Conservation (phyloP, 2,113 vertebrate genomes). For the Prochilodus magdalenae region DNA sequence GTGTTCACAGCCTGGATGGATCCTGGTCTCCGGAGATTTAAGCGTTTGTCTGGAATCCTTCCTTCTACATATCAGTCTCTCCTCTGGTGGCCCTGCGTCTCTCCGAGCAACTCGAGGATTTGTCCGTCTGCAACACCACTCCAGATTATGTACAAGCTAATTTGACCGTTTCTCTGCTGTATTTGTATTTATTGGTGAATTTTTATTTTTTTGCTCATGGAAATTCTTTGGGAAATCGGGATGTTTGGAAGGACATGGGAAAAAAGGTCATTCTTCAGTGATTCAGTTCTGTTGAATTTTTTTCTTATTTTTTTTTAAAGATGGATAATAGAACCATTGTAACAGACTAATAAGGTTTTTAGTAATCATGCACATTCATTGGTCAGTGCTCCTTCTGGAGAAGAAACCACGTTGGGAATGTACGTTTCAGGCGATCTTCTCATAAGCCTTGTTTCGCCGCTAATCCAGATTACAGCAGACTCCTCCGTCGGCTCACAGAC, state of each 20-base stretch:
- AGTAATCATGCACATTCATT: constrained; percentile 67
- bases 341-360: constrained; percentile 64
- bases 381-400: constrained; percentile 54
- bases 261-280: constrained; percentile 64
- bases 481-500: constrained; percentile 60
- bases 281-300: constrained; percentile 61
- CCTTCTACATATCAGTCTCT: constrained; percentile 46
- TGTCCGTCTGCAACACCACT: constrained; percentile 69
- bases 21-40: constrained; percentile 31
- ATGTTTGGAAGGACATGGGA: constrained; percentile 63
- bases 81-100: constrained; percentile 72
- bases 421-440: constrained; percentile 36
- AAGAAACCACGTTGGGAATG: constrained; percentile 50
- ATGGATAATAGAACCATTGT: constrained; percentile 59
- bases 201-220: constrained; percentile 68
- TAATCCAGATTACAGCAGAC: constrained; percentile 66
- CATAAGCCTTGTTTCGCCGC: constrained; percentile 60
- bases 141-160: constrained; percentile 65
- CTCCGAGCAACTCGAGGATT: constrained; percentile 73
- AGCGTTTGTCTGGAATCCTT: constrained; percentile 47
- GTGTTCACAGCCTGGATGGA: constrained; percentile 69
- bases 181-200: constrained; percentile 79
- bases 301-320: constrained; percentile 55
- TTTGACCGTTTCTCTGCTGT: constrained; percentile 80
- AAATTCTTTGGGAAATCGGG: constrained; percentile 68